Evolutionary conservation across 2,888 invertebrate genomes (phyloP).

Genomic region (Adelognathus sp.): DNA sequence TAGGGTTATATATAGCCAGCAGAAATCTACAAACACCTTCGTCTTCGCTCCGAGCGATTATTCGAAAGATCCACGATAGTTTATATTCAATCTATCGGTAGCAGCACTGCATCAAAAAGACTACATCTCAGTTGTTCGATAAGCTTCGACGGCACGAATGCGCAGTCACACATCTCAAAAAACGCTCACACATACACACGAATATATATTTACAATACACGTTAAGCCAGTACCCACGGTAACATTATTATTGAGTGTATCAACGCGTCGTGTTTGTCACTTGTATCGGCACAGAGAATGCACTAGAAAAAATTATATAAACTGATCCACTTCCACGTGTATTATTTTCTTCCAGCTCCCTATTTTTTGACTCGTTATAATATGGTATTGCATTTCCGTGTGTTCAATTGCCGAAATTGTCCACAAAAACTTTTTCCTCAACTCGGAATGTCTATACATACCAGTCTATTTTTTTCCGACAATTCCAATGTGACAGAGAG

Average conservation of each 20-base stretch:
- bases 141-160: not conserved
- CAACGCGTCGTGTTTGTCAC: too few relatives aligned
- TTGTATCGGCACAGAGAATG: too few relatives aligned
- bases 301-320: not conserved
- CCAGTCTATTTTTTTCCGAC: not conserved
- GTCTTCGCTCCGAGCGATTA: not conserved
- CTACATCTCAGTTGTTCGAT: not conserved
- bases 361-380: not conserved
- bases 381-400: conserved; percentile 9
- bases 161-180: not conserved
- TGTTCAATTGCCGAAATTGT: conserved; percentile 31
- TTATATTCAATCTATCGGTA: not conserved
- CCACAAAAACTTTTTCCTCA: not conserved
- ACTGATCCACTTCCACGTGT: not conserved
- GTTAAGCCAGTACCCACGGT: conserved; percentile 8
- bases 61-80: not conserved
- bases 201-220: too few relatives aligned
- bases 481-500: conserved; percentile 18
- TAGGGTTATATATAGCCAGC: not conserved
- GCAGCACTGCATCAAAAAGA: not conserved
- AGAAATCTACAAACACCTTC: not conserved
- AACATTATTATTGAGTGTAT: conserved; percentile 1
- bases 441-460: not conserved
- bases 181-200: conserved; percentile 12
- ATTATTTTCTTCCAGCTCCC: not conserved